phyloP scores from a whole-genome alignment of 2,797 vertebrate species.

The Chaetodon trifasciatus region DNA sequence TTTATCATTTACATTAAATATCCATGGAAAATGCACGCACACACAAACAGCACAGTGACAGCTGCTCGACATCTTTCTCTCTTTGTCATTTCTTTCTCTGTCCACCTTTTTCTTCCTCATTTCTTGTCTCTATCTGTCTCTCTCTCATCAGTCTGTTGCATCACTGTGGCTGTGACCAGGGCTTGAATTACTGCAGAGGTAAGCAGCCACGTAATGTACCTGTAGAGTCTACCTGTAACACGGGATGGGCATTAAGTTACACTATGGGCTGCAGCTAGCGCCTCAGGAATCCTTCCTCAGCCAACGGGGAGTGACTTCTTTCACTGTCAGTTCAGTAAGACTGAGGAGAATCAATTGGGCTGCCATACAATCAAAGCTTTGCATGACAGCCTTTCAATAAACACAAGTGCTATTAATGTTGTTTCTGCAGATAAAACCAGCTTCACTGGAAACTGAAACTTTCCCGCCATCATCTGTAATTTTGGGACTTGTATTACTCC shows the following conservation, averaged over 20 bases:
- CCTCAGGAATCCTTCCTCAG: constrained; percentile 10
- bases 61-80: not conserved
- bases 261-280: constrained; percentile 26
- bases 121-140: not conserved
- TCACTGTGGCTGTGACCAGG: not conserved
- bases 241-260: constrained; percentile 39
- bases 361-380: not conserved
- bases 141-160: constrained; percentile 10
- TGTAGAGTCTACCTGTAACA: constrained; percentile 31
- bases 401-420: not conserved
- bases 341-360: not conserved
- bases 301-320: not conserved
- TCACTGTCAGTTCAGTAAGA: not conserved
- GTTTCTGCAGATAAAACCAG: not conserved
- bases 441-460: not conserved
- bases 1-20: constrained; percentile 69
- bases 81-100: not conserved
- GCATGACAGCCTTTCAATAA: not conserved
- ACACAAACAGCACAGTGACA: not conserved
- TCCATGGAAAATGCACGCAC: constrained; percentile 44
- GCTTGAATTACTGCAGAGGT: constrained; percentile 29
- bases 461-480: not conserved
- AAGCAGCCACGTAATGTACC: constrained; percentile 27
- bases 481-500: not conserved
- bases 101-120: not conserved